Evolutionary conservation across 2,888 invertebrate species (phyloP).

Genomic region (Cantharis rustica): DNA sequence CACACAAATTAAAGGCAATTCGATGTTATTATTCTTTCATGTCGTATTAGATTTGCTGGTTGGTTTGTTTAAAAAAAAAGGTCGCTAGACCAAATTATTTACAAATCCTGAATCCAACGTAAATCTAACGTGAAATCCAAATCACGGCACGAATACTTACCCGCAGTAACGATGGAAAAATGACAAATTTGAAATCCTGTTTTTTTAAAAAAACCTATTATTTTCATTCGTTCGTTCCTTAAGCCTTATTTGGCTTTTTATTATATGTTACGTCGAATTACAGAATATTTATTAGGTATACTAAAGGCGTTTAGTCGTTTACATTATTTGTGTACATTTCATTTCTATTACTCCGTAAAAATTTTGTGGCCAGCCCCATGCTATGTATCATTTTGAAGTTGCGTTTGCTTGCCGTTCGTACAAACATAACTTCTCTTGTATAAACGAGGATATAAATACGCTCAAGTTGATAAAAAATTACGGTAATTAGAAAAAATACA

Average conservation of each 20-base stretch:
- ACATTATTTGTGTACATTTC: neutral
- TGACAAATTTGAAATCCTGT: neutral
- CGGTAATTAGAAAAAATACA: constrained; percentile 18
- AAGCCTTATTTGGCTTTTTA: neutral
- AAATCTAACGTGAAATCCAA: too few species aligned
- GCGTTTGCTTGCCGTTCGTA: neutral
- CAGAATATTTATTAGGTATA: neutral
- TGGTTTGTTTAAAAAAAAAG: too few species aligned
- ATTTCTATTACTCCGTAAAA: neutral
- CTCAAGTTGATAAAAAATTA: constrained; percentile 17
- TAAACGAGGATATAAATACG: constrained; percentile 26
- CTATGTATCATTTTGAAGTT: neutral
- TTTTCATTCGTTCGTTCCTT: neutral
- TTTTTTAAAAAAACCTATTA: neutral
- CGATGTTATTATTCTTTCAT: too few species aligned
- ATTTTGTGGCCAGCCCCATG: neutral
- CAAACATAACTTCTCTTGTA: constrained; percentile 13
- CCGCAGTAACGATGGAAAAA: too few species aligned
- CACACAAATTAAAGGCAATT: too few species aligned
- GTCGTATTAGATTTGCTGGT: too few species aligned
- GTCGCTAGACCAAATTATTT: too few species aligned
- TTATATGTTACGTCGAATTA: neutral
- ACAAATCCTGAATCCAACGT: too few species aligned
- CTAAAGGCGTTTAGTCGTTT: neutral
- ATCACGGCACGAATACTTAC: too few species aligned